Base-by-base conservation (phyloP, 2,113 vertebrate species). In the Acanthochromis polyacanthus region DNA sequence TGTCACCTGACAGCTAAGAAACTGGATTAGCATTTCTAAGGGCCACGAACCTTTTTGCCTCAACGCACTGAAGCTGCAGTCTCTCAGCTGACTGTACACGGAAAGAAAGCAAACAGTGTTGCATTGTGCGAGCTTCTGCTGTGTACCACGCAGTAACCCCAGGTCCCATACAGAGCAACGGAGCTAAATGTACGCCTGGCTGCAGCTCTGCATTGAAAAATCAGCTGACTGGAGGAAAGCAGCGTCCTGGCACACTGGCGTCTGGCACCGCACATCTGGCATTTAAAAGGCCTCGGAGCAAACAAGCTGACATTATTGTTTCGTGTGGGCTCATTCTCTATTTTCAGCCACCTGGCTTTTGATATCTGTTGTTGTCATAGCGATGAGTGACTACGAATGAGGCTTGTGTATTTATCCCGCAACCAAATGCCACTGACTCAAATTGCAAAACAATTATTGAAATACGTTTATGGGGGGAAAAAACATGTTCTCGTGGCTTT, bases 181-280 rank as follows among this genome's bases (percentile, higher is more conserved):
- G 71, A 74, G 62, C 77, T 60, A 72, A 73, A 68, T 57, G 59
- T 20, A 58, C 5, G 78, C 76, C 66, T 22, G 3, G 38, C 64
- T 84, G 82, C 71, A 78, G 78, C 70, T 69, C 36, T 16, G 74
- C 58, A 51, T 63, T 59, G 63, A 67, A 32, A 86, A 86, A 86
- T 64, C 85, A 90, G 90, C 87, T 88, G 90, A 91, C 76, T 84
- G 83, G 75, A 87, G 71, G 60, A 83, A 79, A 91, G 82, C 70
- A 52, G 71, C 59, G 45, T 63, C 80, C 85, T 81, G 79, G 81
- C 80, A 84, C 82, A 59, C 28, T 48, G 71, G 83, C 46, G 36
- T 81, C 83, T 84, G 85, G 77, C 53, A 69, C 84, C 36, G 25
- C 86, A 88, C 92, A 94, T 89, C 92, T 93, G 92, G 87, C 90